Evolutionary conservation across 2,888 invertebrate genomes (phyloP).

Genomic region (Himalopsyche anomala): DNA sequence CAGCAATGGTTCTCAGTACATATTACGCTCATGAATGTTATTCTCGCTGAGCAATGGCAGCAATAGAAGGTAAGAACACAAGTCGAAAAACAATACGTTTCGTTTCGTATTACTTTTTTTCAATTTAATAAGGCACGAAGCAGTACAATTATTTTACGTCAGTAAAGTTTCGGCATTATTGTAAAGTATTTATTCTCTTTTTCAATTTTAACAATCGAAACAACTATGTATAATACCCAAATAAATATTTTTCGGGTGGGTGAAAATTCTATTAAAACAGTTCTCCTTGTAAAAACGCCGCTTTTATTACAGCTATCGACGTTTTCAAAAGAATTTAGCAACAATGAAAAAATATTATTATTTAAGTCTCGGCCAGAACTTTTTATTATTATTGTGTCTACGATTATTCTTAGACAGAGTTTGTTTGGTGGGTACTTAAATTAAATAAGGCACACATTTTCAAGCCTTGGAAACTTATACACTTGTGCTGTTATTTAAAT

Average conservation of each 20-base stretch:
- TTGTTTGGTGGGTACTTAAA: background rate
- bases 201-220: no score
- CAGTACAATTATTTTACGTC: no score
- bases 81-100: no score
- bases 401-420: background rate
- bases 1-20: no score
- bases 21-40: no score
- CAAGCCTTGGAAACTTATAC: background rate
- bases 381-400: slow-evolving; percentile 5
- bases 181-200: no score
- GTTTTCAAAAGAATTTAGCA: slow-evolving; percentile 5
- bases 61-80: no score
- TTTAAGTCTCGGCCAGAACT: background rate
- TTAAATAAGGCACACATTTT: background rate
- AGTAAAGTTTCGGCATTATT: no score
- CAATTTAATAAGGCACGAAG: no score
- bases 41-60: no score
- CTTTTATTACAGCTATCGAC: background rate
- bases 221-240: no score
- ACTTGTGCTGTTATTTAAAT: background rate
- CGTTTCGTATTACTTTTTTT: no score
- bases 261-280: background rate
- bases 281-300: slow-evolving; percentile 17
- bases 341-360: background rate
- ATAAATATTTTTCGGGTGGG: background rate